Percentiles rank a stretch among this genome's conserved stretches.
These are phyloP conservation scores for Euphydryas editha DNA, from an alignment of 2,888 invertebrate genomes.

Conservation along the genomic window DNA sequence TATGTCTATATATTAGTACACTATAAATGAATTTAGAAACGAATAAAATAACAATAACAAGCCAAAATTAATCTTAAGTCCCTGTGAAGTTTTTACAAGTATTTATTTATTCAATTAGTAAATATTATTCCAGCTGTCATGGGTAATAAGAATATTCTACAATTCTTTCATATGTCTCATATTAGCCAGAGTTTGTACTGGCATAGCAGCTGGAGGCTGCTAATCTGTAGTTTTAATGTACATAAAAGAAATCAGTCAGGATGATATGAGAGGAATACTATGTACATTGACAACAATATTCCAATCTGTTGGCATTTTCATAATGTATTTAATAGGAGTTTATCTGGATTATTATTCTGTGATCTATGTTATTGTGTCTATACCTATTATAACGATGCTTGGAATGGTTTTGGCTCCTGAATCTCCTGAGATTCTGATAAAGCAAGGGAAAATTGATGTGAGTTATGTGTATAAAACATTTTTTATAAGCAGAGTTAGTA, in stretches of 20 bases:
- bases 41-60: no score
- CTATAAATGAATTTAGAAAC: no score
- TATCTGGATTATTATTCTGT: conserved; percentile 58
- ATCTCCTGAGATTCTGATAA: conserved; percentile 64
- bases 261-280: conserved; percentile 57
- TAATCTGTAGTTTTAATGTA: conserved; percentile 61
- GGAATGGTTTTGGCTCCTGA: conserved; percentile 62
- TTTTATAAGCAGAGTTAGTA: no score
- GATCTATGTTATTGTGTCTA: conserved; percentile 50
- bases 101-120: no score
- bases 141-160: conserved; percentile 58
- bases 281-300: conserved; percentile 52
- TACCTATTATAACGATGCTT: conserved; percentile 51
- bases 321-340: conserved; percentile 58
- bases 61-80: no score
- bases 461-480: no score
- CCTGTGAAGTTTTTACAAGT: no score
- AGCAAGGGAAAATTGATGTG: conserved; percentile 58
- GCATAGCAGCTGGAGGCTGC: conserved; percentile 55
- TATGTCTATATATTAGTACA: background rate
- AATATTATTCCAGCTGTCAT: conserved; percentile 59
- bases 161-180: conserved; percentile 52
- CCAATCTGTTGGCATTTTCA: conserved; percentile 56
- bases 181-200: conserved; percentile 53
- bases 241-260: conserved; percentile 62